Conservation (phyloP, 2,888 invertebrate species). For the Linnaemya vulpina region DNA sequence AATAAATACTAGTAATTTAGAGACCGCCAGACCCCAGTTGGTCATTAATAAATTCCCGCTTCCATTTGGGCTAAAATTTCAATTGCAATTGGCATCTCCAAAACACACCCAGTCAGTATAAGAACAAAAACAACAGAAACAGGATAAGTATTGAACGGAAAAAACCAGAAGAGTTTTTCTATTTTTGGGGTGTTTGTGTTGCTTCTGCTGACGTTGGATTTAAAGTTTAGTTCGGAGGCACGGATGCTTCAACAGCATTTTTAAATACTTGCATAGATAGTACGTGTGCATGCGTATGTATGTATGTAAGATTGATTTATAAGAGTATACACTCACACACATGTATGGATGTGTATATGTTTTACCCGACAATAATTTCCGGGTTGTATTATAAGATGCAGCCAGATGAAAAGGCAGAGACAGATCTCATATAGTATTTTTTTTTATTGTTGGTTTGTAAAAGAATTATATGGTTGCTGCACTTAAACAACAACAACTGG, state of each 20-base stretch:
- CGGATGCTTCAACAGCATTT: constrained; percentile 31
- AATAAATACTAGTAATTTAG: too few species aligned
- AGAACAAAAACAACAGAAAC: constrained; percentile 30
- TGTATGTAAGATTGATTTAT: neutral
- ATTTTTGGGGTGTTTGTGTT: constrained; percentile 40
- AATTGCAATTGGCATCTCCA: neutral
- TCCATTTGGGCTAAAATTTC: neutral
- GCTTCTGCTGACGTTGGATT: constrained; percentile 1
- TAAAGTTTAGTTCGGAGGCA: constrained; percentile 17
- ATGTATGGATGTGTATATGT: neutral
- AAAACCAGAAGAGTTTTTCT: constrained; percentile 15
- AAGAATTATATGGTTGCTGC: constrained; percentile 38
- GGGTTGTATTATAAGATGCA: constrained; percentile 58
- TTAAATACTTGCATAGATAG: neutral
- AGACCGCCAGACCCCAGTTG: too few species aligned
- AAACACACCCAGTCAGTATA: constrained; percentile 40
- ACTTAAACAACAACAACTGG: neutral
- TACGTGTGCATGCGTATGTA: neutral
- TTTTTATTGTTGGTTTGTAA: constrained; percentile 36
- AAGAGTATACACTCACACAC: neutral
- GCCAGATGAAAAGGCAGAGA: constrained; percentile 33
- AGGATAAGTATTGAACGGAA: constrained; percentile 40
- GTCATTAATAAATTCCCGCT: neutral
- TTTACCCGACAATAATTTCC: constrained; percentile 60
- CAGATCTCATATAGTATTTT: constrained; percentile 40